Evolutionary conservation across 2,888 invertebrate genomes (phyloP).

Genomic region (Cantharis rustica): DNA sequence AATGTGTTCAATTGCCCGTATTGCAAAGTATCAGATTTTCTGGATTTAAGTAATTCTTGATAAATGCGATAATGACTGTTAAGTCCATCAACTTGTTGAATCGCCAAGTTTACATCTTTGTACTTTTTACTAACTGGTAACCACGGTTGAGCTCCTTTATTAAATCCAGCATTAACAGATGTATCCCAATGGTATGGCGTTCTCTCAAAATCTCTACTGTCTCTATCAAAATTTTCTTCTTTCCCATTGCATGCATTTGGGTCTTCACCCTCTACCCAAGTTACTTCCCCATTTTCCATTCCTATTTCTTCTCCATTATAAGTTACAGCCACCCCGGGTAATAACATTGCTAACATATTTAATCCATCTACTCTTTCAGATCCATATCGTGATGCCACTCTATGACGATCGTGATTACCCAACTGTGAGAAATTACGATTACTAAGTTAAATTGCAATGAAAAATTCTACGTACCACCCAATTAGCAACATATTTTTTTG

Average conservation of each 20-base stretch:
- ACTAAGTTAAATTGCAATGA: background rate
- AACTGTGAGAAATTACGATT: slow-evolving; percentile 49
- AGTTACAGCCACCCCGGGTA: slow-evolving; percentile 85
- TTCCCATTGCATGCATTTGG: slow-evolving; percentile 64
- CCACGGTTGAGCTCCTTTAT: slow-evolving; percentile 62
- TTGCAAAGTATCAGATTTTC: slow-evolving; percentile 58
- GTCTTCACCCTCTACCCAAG: slow-evolving; percentile 59
- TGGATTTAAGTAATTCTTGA: slow-evolving; percentile 61
- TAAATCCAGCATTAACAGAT: slow-evolving; percentile 63
- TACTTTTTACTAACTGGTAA: slow-evolving; percentile 70
- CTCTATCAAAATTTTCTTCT: slow-evolving; percentile 61
- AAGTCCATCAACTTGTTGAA: slow-evolving; percentile 53
- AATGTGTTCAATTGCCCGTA: slow-evolving; percentile 62
- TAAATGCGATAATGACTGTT: slow-evolving; percentile 69
- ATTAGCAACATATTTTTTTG: slow-evolving; percentile 65
- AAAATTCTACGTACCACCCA: slow-evolving; percentile 71
- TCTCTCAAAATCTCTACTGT: slow-evolving; percentile 74
- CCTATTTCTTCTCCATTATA: slow-evolving; percentile 89
- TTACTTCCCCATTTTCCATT: slow-evolving; percentile 65
- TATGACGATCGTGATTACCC: slow-evolving; percentile 78
- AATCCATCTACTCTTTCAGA: slow-evolving; percentile 73
- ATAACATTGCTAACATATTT: slow-evolving; percentile 80
- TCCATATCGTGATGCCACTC: slow-evolving; percentile 73
- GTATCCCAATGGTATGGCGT: slow-evolving; percentile 83
- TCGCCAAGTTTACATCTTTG: slow-evolving; percentile 62